These are phyloP conservation scores for Condylura cristata DNA, from an alignment of 2,113 vertebrate species.

Conservation along the genomic window DNA sequence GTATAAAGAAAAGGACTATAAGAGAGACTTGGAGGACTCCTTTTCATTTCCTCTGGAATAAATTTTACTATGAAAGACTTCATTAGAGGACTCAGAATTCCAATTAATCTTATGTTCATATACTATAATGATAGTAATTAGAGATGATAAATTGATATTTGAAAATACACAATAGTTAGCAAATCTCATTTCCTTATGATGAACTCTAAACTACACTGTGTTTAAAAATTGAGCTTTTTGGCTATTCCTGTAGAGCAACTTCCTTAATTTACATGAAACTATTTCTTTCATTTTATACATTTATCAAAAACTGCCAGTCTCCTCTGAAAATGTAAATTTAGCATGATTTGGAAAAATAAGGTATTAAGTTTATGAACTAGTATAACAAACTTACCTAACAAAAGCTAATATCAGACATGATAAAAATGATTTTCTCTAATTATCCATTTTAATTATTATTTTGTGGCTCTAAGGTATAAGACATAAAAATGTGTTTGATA, in stretches of 20 bases:
- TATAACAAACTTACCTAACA: neutral
- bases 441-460: neutral
- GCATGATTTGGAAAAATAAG: neutral
- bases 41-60: conserved; percentile 23
- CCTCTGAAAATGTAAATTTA: neutral
- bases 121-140: conserved; percentile 79
- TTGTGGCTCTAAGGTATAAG: neutral
- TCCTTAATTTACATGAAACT: conserved; percentile 1
- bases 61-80: conserved; percentile 72
- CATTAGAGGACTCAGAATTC: conserved; percentile 76
- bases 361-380: neutral
- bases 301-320: neutral
- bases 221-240: neutral
- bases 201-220: conserved; percentile 29
- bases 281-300: neutral
- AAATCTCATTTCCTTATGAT: conserved; percentile 71
- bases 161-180: conserved; percentile 69
- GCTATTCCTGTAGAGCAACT: neutral
- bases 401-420: neutral
- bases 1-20: neutral
- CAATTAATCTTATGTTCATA: conserved; percentile 79
- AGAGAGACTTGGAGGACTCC: neutral
- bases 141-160: conserved; percentile 77
- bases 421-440: neutral
- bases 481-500: neutral